phyloP scores from a whole-genome alignment of 2,113 vertebrate genomes.

The Barbus barbus region DNA sequence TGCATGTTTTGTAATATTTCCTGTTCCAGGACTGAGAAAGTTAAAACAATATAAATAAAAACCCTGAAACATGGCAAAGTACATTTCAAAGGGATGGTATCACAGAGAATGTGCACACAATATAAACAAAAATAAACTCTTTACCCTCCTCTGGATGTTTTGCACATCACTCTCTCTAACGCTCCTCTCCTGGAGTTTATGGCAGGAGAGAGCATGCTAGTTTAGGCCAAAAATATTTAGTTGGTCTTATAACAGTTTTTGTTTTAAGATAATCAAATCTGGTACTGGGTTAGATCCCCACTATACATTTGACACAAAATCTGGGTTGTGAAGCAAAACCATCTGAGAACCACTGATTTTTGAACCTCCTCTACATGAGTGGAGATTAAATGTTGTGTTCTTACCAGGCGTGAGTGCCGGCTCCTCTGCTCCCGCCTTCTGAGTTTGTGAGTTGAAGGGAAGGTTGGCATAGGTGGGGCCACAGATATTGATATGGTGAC shows the following conservation, averaged over 20 bases:
- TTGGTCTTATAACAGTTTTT: constrained; percentile 60
- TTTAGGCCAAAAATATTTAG: constrained; percentile 13
- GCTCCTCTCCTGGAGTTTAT: constrained; percentile 66
- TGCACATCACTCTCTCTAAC: constrained; percentile 75
- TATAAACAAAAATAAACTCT: constrained; percentile 27
- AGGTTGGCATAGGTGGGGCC: constrained; percentile 87
- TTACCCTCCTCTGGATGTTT: constrained; percentile 74
- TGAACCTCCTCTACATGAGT: constrained; percentile 34
- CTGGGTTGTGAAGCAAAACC: neutral
- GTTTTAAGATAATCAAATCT: constrained; percentile 71
- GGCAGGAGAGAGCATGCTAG: constrained; percentile 14
- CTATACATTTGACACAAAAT: constrained; percentile 21
- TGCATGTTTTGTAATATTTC: neutral
- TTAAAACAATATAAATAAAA: neutral
- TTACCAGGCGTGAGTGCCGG: constrained; percentile 84
- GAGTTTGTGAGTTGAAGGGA: constrained; percentile 84
- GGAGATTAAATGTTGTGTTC: constrained; percentile 48
- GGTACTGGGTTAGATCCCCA: constrained; percentile 67
- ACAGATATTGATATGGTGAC: constrained; percentile 81
- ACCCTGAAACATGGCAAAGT: neutral
- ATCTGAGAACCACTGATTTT: neutral
- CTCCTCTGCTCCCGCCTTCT: constrained; percentile 84
- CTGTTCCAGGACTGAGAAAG: neutral
- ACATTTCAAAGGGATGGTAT: no score
- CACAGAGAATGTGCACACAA: no score